These are phyloP conservation scores for Melieria omissa DNA, from an alignment of 2,888 invertebrate genomes.

Conservation along the genomic window DNA sequence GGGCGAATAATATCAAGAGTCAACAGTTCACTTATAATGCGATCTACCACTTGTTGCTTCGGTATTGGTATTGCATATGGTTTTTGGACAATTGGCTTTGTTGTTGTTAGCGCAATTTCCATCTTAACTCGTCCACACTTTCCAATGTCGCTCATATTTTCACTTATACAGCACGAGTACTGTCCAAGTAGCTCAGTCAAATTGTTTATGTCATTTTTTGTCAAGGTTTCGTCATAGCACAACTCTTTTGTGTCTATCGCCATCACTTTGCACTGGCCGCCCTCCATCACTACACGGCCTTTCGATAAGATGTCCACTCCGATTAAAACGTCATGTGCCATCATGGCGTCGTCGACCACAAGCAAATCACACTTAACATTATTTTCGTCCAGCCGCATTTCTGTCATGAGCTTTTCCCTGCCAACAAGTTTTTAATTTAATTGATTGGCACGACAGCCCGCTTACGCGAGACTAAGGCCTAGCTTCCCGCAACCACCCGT, in stretches of 20 bases:
- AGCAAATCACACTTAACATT: background rate
- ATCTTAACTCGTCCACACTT: constrained; percentile 6
- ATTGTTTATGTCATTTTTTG: background rate
- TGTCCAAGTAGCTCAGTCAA: background rate
- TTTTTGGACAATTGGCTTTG: constrained; percentile 3
- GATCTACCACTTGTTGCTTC: constrained; percentile 1
- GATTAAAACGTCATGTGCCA: background rate
- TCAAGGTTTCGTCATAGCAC: too few relatives aligned
- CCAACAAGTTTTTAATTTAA: too few relatives aligned
- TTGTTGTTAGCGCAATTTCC: background rate
- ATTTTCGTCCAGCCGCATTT: too few relatives aligned
- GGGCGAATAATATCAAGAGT: constrained; percentile 1
- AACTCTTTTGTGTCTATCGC: background rate
- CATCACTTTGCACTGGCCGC: constrained; percentile 5
- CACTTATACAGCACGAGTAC: background rate
- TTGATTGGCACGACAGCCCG: too few relatives aligned
- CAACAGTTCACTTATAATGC: background rate
- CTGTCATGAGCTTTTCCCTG: too few relatives aligned
- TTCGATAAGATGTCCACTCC: constrained; percentile 8
- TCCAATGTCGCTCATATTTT: background rate
- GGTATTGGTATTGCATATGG: background rate
- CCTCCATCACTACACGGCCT: constrained; percentile 12
- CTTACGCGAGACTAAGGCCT: too few relatives aligned
- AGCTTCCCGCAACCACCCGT: too few relatives aligned
- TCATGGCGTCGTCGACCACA: constrained; percentile 7